Conservation (phyloP, 2,797 vertebrate genomes). For the Oreonectes daqikongensis region DNA sequence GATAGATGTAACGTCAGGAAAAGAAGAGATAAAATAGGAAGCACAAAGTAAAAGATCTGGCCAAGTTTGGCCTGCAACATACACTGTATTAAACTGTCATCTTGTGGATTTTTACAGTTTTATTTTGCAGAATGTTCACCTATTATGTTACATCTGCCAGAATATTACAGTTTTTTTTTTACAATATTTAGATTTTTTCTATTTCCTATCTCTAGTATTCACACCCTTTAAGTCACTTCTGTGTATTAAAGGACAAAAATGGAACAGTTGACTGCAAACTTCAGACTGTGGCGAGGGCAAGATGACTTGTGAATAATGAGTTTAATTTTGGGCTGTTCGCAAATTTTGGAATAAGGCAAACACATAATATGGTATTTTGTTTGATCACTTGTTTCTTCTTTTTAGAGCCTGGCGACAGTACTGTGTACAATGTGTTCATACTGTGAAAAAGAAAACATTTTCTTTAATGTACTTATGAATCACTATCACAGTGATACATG, state of each 20-base stretch:
- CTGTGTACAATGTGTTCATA: not conserved
- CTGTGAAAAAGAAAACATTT: not conserved
- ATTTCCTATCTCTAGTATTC: not conserved
- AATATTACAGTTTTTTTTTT: no score
- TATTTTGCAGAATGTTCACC: no score
- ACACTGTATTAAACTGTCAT: not conserved
- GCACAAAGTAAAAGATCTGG: not conserved
- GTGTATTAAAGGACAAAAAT: not conserved
- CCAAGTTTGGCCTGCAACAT: not conserved
- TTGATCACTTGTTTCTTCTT: not conserved
- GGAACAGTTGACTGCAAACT: not conserved
- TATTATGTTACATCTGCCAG: no score
- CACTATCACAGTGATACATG: constrained; percentile 19
- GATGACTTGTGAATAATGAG: not conserved
- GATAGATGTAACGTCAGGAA: not conserved
- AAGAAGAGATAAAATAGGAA: constrained; percentile 1
- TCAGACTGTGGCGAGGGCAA: not conserved
- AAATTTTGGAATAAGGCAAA: not conserved
- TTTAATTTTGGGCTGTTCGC: not conserved
- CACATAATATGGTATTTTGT: not conserved
- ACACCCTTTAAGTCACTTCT: not conserved
- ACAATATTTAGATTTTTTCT: no score
- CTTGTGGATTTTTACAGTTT: no score
- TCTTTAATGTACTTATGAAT: constrained; percentile 27
- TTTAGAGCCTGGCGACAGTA: not conserved